Evolutionary conservation across 2,797 vertebrate species (phyloP).

Genomic region (Hoplostethus atlanticus): DNA sequence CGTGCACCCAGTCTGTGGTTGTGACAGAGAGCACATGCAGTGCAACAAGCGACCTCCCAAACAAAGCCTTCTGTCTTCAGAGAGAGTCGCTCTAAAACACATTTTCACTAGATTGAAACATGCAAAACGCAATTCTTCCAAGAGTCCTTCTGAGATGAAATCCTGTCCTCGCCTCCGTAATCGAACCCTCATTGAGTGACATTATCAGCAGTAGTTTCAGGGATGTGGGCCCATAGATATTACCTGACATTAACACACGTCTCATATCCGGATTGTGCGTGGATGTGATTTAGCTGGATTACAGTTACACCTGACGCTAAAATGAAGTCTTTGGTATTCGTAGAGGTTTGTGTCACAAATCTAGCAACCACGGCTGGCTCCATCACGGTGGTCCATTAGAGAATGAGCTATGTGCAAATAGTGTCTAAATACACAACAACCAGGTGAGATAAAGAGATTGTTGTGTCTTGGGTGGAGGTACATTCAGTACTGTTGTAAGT

Average conservation of each 20-base stretch:
- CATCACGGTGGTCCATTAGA: too few species aligned
- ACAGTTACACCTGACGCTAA: too few species aligned
- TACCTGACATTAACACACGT: neutral
- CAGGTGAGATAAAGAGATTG: too few species aligned
- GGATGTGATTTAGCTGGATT: too few species aligned
- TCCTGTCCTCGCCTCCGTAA: neutral
- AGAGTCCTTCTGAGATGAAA: slow-evolving; percentile 16
- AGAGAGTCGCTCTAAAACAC: slow-evolving; percentile 36
- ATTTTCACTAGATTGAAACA: slow-evolving; percentile 28
- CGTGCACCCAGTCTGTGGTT: slow-evolving; percentile 33
- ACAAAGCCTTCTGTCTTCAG: slow-evolving; percentile 36
- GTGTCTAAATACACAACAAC: too few species aligned
- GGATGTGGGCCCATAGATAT: neutral
- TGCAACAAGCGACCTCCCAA: slow-evolving; percentile 4
- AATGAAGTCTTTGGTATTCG: too few species aligned
- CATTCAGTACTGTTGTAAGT: too few species aligned
- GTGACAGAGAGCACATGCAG: slow-evolving; percentile 33
- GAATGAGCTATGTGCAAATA: too few species aligned
- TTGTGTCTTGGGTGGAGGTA: too few species aligned
- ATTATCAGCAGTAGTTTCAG: slow-evolving; percentile 16
- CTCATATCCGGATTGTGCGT: too few species aligned
- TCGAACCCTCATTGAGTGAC: slow-evolving; percentile 12
- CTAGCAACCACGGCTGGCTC: too few species aligned
- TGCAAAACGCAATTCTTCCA: slow-evolving; percentile 22
- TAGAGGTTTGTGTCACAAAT: too few species aligned